phyloP scores from a whole-genome alignment of 2,888 invertebrate genomes.

The Ochropacha duplaris region DNA sequence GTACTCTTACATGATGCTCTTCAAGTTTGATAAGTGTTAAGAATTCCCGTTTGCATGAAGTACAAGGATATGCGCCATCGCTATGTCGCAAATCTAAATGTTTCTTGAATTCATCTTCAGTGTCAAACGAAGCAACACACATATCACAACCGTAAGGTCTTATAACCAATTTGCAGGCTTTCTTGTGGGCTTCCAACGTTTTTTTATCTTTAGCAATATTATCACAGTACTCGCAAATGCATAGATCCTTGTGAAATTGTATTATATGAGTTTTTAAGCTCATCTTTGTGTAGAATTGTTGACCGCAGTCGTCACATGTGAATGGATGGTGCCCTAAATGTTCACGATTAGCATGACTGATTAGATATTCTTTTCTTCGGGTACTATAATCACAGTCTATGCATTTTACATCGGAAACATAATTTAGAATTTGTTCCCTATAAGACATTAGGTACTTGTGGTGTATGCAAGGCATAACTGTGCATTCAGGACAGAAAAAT shows the following conservation, averaged over 20 bases:
- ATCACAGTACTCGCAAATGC: constrained; percentile 51
- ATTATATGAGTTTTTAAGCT: constrained; percentile 49
- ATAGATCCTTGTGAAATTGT: constrained; percentile 45
- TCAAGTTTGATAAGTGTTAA: constrained; percentile 34
- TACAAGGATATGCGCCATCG: constrained; percentile 41
- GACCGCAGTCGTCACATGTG: constrained; percentile 49
- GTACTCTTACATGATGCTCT: constrained; percentile 48
- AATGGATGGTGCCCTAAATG: constrained; percentile 59
- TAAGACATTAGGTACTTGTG: constrained; percentile 50
- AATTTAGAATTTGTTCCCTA: constrained; percentile 46
- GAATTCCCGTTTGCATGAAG: constrained; percentile 48
- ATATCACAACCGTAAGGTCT: constrained; percentile 35
- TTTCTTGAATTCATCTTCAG: constrained; percentile 31
- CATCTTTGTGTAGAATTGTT: constrained; percentile 55
- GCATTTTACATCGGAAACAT: constrained; percentile 42
- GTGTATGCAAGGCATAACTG: constrained; percentile 50
- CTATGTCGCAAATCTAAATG: constrained; percentile 44
- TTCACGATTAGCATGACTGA: constrained; percentile 53
- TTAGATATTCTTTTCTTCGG: constrained; percentile 48
- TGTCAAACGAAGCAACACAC: constrained; percentile 50
- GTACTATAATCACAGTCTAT: constrained; percentile 55
- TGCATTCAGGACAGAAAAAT: constrained; percentile 50
- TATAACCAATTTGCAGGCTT: constrained; percentile 35
- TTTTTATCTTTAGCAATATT: constrained; percentile 37
- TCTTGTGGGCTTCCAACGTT: constrained; percentile 36